Evolutionary conservation across 2,888 invertebrate species (phyloP), one percentile per base, ranked within the genome.

Genomic region (Dicyrtoma fusca): DNA sequence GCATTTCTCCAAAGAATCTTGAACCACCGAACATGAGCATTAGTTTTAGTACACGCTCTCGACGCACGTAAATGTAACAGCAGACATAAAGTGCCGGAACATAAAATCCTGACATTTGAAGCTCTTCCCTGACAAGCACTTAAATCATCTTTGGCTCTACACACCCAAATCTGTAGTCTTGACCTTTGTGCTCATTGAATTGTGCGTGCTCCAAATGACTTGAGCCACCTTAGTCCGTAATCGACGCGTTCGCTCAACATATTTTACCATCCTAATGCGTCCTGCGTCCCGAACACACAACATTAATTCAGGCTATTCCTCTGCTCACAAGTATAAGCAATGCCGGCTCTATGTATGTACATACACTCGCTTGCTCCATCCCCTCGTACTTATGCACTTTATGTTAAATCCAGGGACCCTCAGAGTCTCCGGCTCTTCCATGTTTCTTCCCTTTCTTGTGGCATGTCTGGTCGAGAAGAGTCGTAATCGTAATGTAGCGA

Each of bases 131-230:
- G 64, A 64, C 64, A 64, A 64, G 64, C 64, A 64, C 68, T 68
- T 68, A 68, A 68, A 68, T 68, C 68, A 68, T 68, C 57, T 59
- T 68, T 47, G 55, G 26, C 34, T 55, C 34, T 55, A 53, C 42
- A 66, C 66, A 66, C 66, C 66, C 66, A 66, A 66, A 66, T 66
- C 42, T 66, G 53, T 66, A 55, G 53, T 66, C 66, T 66, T 66
- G 66, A 66, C 66, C 66, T 66, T 66, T 66, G 42, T n/a, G 34
- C 55, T 51, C 11, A 14, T 19, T 42, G 21, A 14, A 66, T 66
- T 66, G 51, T 66, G 66, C 66, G 66, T 66, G 66, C 66, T 66
- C 66, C 51, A 66, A 66, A 66, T 66, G 66, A 34, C 66, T 66
- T 53, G 17, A 66, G 34, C 53, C 66, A 66, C 66, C 66, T 66